Evolutionary conservation across 2,888 invertebrate species (phyloP), one percentile per base, ranked within the genome.

Genomic region (Ennomos quercinarius): DNA sequence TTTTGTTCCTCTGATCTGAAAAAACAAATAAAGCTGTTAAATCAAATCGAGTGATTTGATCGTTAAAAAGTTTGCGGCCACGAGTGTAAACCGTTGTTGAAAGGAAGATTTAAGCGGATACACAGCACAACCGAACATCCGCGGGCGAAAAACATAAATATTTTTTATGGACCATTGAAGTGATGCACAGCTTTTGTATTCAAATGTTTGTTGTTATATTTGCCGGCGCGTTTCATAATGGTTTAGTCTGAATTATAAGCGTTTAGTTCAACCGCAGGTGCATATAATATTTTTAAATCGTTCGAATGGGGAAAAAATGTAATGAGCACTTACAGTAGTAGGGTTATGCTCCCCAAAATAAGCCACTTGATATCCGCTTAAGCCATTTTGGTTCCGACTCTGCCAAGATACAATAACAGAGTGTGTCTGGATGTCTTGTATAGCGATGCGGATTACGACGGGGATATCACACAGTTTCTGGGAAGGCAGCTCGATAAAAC

Each of bases 321-420:
- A 55, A 62, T 57, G 59, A 59, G 61, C 75, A 85, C 90, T 89
- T 95, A 92, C 91, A 95, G 79, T 95, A 85, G 67, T 77, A 62
- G 89, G 86, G 70, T 83, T 87, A 71, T 84, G 85, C 75, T 90
- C 90, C 56, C 96, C 94, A 83, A 96, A 96, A 91, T 97, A 97
- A 74, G 96, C 96, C 73, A 98, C 96, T 93, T 96, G 96, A 86
- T 96, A 98, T 68, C 97, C 97, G 75, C 95, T 95, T 74, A 98
- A 93, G 61, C 96, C 96, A 57, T 96, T 96, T 84, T 97, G 96
- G 88, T 97, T 97, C 72, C 97, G 94, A 77, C 97, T 96, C 85
- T 97, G 97, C 98, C 98, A 98, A 70, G 97, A 96, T 34, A 97
- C 96, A 73, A 97, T 93, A 65, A 97, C 96, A 55, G 97, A 97